Evolutionary conservation across 2,797 vertebrate species (phyloP).

Genomic region (Galaxias olidus): DNA sequence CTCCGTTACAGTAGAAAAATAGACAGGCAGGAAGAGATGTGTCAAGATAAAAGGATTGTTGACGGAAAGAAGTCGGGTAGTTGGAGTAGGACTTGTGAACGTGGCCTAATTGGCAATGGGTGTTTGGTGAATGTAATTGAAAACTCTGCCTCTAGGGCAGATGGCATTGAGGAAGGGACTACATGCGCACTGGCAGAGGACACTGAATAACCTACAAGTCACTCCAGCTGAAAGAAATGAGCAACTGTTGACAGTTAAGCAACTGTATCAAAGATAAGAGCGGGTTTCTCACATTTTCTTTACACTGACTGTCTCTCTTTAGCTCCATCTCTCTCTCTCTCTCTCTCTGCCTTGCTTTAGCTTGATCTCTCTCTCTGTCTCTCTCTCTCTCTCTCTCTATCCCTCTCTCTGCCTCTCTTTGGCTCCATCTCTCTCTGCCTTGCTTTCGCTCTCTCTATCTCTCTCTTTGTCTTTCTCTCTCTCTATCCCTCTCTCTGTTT

Average conservation of each 20-base stretch:
- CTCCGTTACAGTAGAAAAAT: neutral
- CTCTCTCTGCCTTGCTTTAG: neutral
- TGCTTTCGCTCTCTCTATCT: neutral
- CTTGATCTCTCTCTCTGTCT: neutral
- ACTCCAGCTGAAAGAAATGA: conserved; percentile 16
- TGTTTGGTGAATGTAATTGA: conserved; percentile 11
- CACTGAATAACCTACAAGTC: conserved; percentile 9
- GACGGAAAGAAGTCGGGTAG: neutral
- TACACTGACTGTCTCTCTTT: neutral
- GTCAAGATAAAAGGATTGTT: neutral
- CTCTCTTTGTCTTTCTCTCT: neutral
- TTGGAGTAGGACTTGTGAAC: neutral
- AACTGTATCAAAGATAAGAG: conserved; percentile 2
- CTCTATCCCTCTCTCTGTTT: too few species aligned
- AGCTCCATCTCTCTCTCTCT: neutral
- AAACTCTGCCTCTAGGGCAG: conserved; percentile 10
- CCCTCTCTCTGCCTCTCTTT: neutral
- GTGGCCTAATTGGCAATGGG: conserved; percentile 17
- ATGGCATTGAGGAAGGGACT: conserved; percentile 12
- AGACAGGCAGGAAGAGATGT: neutral
- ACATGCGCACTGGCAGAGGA: neutral
- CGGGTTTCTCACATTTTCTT: neutral
- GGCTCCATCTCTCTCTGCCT: neutral
- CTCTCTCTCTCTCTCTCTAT: neutral
- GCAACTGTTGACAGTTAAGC: too few species aligned